Percentiles rank a stretch among this genome's conserved stretches.
Evolutionary conservation across 2,888 invertebrate genomes (phyloP).

Genomic region (Platynereis dumerilii): DNA sequence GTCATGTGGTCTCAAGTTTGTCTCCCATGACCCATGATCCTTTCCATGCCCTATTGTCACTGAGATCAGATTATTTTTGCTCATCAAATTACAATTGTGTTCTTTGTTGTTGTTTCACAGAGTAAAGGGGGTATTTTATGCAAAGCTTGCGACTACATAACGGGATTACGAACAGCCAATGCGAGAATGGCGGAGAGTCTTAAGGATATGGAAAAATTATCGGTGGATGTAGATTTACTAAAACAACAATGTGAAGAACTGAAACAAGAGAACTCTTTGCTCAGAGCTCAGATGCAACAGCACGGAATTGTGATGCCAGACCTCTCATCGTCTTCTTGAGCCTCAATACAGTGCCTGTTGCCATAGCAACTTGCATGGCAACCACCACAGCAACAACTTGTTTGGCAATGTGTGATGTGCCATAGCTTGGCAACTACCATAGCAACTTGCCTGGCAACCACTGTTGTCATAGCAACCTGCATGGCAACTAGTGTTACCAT

Average conservation of each 20-base stretch:
- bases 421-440: no score
- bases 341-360: background rate
- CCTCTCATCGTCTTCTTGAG: slow-evolving; percentile 11
- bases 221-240: slow-evolving; percentile 74
- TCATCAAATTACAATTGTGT: no score
- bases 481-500: no score
- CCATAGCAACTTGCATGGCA: background rate
- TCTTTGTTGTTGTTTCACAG: slow-evolving; percentile 62
- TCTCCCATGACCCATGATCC: no score
- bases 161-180: slow-evolving; percentile 80
- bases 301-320: slow-evolving; percentile 68
- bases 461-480: no score
- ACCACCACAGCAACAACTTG: no score
- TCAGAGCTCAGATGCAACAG: slow-evolving; percentile 72
- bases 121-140: slow-evolving; percentile 95
- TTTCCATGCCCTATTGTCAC: no score
- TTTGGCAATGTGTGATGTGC: no score
- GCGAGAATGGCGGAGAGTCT: slow-evolving; percentile 73
- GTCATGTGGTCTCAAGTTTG: no score
- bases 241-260: slow-evolving; percentile 76
- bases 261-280: slow-evolving; percentile 77
- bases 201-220: slow-evolving; percentile 76
- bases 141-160: slow-evolving; percentile 94
- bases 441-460: no score
- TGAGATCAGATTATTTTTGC: no score